Percentiles rank a stretch among this genome's conserved stretches.
Evolutionary conservation across 2,113 vertebrate species (phyloP).

Genomic region (Fulica atra): DNA sequence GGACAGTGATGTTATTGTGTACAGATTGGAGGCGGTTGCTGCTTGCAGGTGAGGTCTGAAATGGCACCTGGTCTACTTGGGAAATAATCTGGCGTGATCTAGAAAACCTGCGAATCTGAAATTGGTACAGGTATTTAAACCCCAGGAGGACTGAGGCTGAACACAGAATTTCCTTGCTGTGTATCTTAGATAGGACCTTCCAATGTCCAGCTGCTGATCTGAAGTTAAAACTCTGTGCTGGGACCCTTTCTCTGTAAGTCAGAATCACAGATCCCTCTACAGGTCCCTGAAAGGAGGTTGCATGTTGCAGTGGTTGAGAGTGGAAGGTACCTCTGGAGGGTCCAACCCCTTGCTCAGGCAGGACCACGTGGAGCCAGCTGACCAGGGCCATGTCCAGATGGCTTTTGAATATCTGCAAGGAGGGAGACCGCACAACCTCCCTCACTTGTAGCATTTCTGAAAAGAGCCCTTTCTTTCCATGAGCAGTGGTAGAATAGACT

Average conservation of each 20-base stretch:
- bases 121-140: background rate
- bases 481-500: background rate
- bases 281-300: background rate
- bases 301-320: background rate
- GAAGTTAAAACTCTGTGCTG: background rate
- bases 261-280: background rate
- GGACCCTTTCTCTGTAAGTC: background rate
- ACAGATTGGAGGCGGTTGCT: background rate
- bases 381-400: background rate
- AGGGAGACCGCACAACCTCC: background rate
- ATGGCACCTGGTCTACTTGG: background rate
- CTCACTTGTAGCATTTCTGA: background rate
- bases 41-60: background rate
- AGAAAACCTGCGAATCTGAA: background rate
- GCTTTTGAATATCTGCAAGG: background rate
- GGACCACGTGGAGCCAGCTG: background rate
- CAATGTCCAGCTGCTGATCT: background rate
- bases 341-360: background rate
- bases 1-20: rapidly evolving
- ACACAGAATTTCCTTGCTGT: background rate
- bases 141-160: background rate
- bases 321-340: background rate
- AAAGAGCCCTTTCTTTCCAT: background rate
- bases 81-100: background rate
- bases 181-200: background rate